Conservation (phyloP, 2,113 vertebrate genomes). For the Phyllostomus hastatus region DNA sequence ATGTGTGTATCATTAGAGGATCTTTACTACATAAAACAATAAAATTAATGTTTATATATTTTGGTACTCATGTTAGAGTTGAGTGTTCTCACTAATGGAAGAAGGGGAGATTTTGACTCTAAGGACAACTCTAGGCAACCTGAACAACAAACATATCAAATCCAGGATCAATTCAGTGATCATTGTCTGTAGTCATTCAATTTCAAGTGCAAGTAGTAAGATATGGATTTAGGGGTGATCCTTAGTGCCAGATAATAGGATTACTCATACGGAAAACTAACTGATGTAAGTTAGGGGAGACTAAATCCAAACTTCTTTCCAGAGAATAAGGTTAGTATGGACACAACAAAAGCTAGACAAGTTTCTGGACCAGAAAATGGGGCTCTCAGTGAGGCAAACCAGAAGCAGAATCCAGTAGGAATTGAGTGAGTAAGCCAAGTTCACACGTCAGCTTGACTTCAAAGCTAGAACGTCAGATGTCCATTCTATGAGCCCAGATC, state of each 20-base stretch:
- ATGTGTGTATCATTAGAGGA: not conserved
- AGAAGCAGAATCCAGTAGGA: not conserved
- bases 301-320: not conserved
- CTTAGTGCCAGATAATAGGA: not conserved
- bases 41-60: not conserved
- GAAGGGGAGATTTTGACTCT: not conserved
- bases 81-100: not conserved
- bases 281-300: not conserved
- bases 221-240: not conserved
- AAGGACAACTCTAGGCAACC: not conserved
- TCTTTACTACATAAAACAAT: not conserved
- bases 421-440: not conserved
- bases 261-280: not conserved
- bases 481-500: not conserved
- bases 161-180: not conserved
- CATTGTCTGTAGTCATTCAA: not conserved
- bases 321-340: not conserved
- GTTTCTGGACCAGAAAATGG: not conserved
- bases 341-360: not conserved
- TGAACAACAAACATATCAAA: not conserved
- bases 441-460: not conserved
- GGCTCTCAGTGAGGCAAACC: not conserved
- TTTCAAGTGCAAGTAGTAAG: not conserved
- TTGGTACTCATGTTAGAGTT: not conserved
- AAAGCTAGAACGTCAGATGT: not conserved